phyloP scores from a whole-genome alignment of 2,113 vertebrate species.

The Myiozetetes cayanensis region DNA sequence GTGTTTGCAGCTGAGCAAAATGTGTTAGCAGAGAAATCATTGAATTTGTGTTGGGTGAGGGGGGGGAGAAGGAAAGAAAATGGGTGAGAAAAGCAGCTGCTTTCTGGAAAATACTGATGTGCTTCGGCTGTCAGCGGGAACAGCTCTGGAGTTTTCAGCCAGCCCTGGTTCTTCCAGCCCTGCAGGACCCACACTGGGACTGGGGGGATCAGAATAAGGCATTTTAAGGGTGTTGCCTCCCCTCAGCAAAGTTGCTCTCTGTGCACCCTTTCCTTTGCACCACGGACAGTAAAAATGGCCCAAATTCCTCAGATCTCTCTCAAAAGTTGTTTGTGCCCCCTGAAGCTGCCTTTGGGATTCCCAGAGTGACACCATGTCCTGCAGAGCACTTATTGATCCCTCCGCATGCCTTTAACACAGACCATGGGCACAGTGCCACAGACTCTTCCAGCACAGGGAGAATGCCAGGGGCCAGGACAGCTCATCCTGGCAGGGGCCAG shows the following conservation, averaged over 20 bases:
- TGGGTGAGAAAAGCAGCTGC: not conserved
- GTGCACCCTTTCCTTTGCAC: not conserved
- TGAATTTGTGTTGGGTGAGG: fast-evolving
- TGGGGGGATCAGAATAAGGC: fast-evolving
- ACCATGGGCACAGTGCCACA: too few relatives aligned
- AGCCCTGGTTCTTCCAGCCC: not conserved
- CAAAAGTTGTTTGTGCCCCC: fast-evolving
- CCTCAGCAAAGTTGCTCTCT: fast-evolving
- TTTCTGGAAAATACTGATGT: not conserved
- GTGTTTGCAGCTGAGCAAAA: not conserved
- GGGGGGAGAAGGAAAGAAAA: not conserved
- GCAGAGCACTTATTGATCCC: not conserved
- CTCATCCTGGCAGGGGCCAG: not conserved
- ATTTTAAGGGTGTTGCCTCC: not conserved
- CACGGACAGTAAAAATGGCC: not conserved
- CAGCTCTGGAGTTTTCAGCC: not conserved
- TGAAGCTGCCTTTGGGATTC: not conserved
- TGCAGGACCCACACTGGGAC: not conserved
- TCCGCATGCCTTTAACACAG: fast-evolving
- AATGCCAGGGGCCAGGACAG: not conserved
- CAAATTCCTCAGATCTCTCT: fast-evolving
- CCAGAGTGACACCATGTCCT: not conserved
- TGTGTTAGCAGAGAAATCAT: not conserved
- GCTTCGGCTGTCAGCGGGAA: fast-evolving
- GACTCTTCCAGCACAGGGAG: not conserved